Percentiles rank a stretch among this genome's conserved stretches.
Conservation (phyloP, 2,797 vertebrate species). For the Gambusia yucatana region DNA sequence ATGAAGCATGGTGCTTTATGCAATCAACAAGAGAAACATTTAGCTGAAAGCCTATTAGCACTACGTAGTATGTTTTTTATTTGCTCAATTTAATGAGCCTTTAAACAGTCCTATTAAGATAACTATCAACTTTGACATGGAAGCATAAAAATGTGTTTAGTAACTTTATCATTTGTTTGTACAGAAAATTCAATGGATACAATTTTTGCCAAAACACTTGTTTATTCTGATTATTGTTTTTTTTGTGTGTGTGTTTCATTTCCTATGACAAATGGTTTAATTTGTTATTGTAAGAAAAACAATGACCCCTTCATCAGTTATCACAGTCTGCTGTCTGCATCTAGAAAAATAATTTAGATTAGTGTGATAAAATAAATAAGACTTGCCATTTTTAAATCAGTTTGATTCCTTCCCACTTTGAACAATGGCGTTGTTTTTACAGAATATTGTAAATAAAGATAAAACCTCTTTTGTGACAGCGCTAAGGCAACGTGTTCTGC, state of each 20-base stretch:
- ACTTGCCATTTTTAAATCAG: constrained; percentile 6
- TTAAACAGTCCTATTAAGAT: constrained; percentile 28
- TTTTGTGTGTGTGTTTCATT: constrained; percentile 14
- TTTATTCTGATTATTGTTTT: constrained; percentile 25
- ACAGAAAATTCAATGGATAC: constrained; percentile 12
- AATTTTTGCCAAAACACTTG: background rate
- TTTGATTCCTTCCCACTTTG: constrained; percentile 23
- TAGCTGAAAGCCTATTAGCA: constrained; percentile 21
- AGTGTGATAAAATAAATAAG: constrained; percentile 5
- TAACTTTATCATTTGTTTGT: background rate
- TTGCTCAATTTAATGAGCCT: constrained; percentile 24
- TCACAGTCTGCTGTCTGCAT: constrained; percentile 37
- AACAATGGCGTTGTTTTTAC: background rate
- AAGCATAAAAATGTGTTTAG: constrained; percentile 23
- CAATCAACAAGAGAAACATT: constrained; percentile 32
- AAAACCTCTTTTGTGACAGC: constrained; percentile 20
- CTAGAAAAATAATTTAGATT: constrained; percentile 22
- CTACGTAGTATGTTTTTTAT: constrained; percentile 5
- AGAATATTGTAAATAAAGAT: constrained; percentile 28
- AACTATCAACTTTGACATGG: constrained; percentile 19
- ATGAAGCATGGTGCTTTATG: constrained; percentile 28
- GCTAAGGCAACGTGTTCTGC: constrained; percentile 31
- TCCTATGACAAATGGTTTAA: constrained; percentile 41
- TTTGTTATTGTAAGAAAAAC: constrained; percentile 63
- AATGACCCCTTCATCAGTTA: constrained; percentile 46